Evolutionary conservation across 2,797 vertebrate species (phyloP).

Genomic region (Rhincodon typus): DNA sequence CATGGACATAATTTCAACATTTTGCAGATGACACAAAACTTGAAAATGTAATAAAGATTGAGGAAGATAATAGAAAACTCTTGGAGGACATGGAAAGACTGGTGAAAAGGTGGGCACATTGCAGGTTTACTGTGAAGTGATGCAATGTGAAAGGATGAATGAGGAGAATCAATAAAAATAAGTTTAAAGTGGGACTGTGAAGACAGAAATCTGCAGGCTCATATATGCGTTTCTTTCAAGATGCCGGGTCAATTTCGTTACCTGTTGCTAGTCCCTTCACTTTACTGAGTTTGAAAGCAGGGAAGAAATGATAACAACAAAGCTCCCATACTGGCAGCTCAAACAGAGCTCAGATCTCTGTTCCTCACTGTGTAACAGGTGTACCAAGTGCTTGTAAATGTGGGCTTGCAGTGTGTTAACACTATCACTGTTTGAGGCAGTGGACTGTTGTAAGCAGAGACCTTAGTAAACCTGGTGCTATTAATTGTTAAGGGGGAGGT

Average conservation of each 20-base stretch:
- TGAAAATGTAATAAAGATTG: neutral
- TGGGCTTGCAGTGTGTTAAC: conserved; percentile 33
- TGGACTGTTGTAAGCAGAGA: neutral
- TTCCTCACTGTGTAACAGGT: neutral
- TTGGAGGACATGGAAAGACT: neutral
- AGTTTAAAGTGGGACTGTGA: neutral
- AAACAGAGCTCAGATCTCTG: conserved; percentile 38
- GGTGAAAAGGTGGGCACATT: neutral
- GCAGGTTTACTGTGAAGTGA: neutral
- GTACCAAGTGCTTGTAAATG: conserved; percentile 37
- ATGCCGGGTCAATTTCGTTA: neutral
- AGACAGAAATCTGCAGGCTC: neutral
- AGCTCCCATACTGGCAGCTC: conserved; percentile 48
- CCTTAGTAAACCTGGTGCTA: neutral
- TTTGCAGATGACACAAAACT: neutral
- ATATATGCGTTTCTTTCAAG: neutral
- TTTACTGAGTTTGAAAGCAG: neutral
- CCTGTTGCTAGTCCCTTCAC: too few species aligned
- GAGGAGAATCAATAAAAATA: neutral
- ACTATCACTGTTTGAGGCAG: neutral
- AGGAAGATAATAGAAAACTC: neutral
- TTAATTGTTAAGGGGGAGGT: neutral
- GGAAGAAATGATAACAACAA: conserved; percentile 54
- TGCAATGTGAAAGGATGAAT: neutral
- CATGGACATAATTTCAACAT: neutral